Evolutionary conservation across 2,113 vertebrate genomes (phyloP), one percentile per base, ranked within the genome.

Genomic region (Madoqua kirkii): DNA sequence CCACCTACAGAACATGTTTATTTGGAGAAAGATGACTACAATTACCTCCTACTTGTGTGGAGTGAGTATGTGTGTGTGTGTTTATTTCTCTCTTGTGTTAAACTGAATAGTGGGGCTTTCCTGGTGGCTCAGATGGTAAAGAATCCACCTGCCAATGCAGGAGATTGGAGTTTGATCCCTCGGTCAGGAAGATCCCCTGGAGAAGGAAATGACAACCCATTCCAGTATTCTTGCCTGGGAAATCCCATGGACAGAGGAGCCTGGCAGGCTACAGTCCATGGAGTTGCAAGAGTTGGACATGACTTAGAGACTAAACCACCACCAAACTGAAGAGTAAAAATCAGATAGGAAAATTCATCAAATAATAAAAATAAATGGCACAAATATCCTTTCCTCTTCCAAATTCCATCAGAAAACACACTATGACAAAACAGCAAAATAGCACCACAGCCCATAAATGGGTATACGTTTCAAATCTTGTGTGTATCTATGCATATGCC

Each of bases 321-420:
- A 71, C 17, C 17, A 36, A 71, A 95, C 17, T n/a, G 59, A 93
- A 81, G 19, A 76, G 31, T 78, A 78, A 94, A 93, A 94, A 62
- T 91, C 15, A 60, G 64, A 93, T 1, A 76, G 84, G 23, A 81
- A 71, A 93, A 48, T 13, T 89, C 50, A 96, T 55, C 84, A 83
- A 89, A 50, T 86, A 89, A 93, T 83, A 87, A 87, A 94, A 96
- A 79, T 15, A 90, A 86, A 94, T 60, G 36, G 11, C 29, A 50
- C 16, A 94, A 54, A 52, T 71, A 81, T 33, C 7, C n/a, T 96
- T 94, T 91, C 48, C 33, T 93, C n/a, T 86, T 67, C 43, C 17
- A 83, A 91, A 89, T 3, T 50, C 43, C 17, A 84, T 55, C 55
- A 79, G 60, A 21, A 92, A 92, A 87, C 27, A 52, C 40, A 76